Evolutionary conservation across 2,888 invertebrate species (phyloP).

Genomic region (Nemurella pictetii): DNA sequence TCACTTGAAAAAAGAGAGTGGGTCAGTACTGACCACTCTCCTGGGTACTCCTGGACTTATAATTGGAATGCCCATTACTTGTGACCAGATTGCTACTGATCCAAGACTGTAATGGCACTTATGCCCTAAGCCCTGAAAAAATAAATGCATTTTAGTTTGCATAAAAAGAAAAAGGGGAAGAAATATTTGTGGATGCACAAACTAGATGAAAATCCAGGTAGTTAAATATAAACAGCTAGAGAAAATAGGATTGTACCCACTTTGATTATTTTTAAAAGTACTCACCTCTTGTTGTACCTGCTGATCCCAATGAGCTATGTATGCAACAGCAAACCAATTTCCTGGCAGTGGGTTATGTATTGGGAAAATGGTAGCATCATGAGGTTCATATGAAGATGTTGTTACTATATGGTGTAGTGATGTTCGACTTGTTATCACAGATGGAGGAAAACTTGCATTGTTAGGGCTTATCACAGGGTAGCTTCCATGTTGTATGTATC

Average conservation of each 20-base stretch:
- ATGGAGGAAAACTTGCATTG: slow-evolving; percentile 56
- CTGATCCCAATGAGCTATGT: slow-evolving; percentile 55
- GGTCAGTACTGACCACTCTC: slow-evolving; percentile 50
- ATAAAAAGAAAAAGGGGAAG: no score
- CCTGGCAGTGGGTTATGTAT: slow-evolving; percentile 55
- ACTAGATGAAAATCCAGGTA: no score
- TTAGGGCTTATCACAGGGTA: slow-evolving; percentile 58
- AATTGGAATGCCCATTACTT: slow-evolving; percentile 51
- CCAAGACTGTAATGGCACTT: slow-evolving; percentile 56
- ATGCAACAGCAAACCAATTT: slow-evolving; percentile 57
- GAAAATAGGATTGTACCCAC: no score
- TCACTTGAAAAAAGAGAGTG: slow-evolving; percentile 56
- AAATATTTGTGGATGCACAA: no score
- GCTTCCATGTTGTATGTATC: slow-evolving; percentile 59
- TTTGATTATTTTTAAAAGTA: no score
- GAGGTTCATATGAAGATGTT: slow-evolving; percentile 50
- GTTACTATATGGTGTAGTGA: slow-evolving; percentile 49
- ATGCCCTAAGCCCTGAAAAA: slow-evolving; percentile 53
- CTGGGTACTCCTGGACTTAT: slow-evolving; percentile 51
- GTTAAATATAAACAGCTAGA: no score
- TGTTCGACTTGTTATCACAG: slow-evolving; percentile 49
- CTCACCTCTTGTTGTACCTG: slow-evolving; percentile 54
- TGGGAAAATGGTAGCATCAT: slow-evolving; percentile 52
- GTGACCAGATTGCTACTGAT: slow-evolving; percentile 56
- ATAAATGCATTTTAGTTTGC: not conserved